Conservation (phyloP, 1,140 invertebrate species). For the Pararge aegeria region DNA sequence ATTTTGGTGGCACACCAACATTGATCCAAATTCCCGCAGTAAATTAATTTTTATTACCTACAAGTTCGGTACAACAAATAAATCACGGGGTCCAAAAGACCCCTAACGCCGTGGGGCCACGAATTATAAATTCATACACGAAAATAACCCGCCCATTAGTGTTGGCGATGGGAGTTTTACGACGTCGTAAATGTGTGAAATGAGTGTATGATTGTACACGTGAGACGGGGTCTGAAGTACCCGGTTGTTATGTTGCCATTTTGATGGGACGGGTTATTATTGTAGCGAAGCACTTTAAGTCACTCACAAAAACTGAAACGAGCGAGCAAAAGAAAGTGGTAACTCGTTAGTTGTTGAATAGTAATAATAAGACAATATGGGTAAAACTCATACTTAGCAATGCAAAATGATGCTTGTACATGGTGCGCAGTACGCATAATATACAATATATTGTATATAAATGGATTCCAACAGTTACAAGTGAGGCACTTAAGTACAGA, state of each 20-base stretch:
- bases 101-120: neutral
- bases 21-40: conserved; percentile 1
- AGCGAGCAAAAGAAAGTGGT: no score
- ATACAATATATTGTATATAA: no score
- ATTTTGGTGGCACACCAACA: neutral
- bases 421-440: no score
- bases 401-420: no score
- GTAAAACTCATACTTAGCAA: no score
- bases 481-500: no score
- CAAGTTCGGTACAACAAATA: neutral
- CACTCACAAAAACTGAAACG: no score
- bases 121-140: conserved; percentile 6
- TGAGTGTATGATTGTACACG: neutral
- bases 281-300: no score
- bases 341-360: no score
- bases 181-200: conserved; percentile 21
- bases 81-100: conserved; percentile 5
- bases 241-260: neutral
- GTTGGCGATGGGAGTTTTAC: conserved; percentile 10
- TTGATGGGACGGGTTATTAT: neutral
- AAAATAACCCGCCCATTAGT: conserved; percentile 7
- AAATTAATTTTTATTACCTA: neutral
- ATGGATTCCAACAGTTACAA: no score
- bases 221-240: neutral
- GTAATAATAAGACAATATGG: no score